phyloP scores from a whole-genome alignment of 2,113 vertebrate species.

The Orycteropus afer region DNA sequence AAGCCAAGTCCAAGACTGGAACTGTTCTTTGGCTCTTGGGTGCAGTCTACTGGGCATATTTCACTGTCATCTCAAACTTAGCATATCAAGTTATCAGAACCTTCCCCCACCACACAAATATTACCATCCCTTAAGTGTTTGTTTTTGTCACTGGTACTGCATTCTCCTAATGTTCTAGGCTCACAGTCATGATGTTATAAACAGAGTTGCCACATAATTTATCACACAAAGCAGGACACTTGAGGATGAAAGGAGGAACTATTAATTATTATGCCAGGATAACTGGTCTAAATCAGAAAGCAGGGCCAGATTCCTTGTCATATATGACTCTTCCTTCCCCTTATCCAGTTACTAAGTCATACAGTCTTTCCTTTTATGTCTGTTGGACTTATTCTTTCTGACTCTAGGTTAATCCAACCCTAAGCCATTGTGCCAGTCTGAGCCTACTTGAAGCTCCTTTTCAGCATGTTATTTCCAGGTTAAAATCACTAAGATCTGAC shows the following conservation, averaged over 20 bases:
- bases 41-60: too few relatives aligned
- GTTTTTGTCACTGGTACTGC: background rate
- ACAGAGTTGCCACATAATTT: background rate
- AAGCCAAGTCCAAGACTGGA: background rate
- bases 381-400: background rate
- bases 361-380: background rate
- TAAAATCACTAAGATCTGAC: background rate
- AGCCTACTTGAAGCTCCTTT: background rate
- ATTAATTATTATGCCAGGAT: background rate
- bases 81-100: background rate
- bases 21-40: background rate
- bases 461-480: background rate
- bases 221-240: background rate
- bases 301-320: background rate
- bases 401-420: background rate
- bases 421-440: background rate
- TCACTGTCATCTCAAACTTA: background rate
- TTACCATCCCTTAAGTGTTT: background rate
- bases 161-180: background rate
- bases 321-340: background rate
- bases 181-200: background rate
- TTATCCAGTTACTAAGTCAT: background rate
- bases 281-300: background rate
- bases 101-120: background rate
- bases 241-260: background rate